Evolutionary conservation across 2,888 invertebrate genomes (phyloP), one percentile per base, ranked within the genome.

Genomic region (Microchrysa polita): DNA sequence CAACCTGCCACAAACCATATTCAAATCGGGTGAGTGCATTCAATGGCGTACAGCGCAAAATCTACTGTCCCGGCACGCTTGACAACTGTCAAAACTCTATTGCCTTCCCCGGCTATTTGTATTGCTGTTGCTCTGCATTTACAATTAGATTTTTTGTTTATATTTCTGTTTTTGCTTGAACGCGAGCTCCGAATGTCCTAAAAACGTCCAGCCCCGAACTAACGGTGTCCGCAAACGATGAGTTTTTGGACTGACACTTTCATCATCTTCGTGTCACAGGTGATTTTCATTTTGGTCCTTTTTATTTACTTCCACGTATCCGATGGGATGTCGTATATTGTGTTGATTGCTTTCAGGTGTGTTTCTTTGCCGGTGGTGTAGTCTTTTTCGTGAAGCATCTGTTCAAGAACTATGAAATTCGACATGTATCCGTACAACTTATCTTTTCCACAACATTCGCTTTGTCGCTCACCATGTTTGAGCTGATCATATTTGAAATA

Each of bases 401-500:
- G 60, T 99, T 98, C 83, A 91, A 94, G 77, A 96, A 99, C 83
- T 99, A 99, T 87, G 98, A 99, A 87, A 96, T 98, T 5, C 95
- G 97, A 80, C 96, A 98, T 82, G 90, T 93, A 75, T 87, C 96
- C 74, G 97, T 99, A 1, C 96, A 98, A 83, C 87, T 98, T 4
- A 95, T 98, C 81, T 99, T 99, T 84, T 97, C 98, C 0, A 89
- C 93, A 27, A 99, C 97, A 44, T 96, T 99, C 83, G 93, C 98
- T 0, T 87, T 99, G 16, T 98, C 98, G 23, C 97, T 98, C 81
- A 96, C 97, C 1, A 97, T 99, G 96, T 99, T 99, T 85, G 98
- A 99, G 84, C 87, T 99, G 74, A 98, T 99, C 76, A 99, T 99
- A 82, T 99, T 99, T 87, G 99, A 99, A 88, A 99, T 99, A 78